Evolutionary conservation across 2,113 vertebrate genomes (phyloP).

Genomic region (Turdus rufiventris): DNA sequence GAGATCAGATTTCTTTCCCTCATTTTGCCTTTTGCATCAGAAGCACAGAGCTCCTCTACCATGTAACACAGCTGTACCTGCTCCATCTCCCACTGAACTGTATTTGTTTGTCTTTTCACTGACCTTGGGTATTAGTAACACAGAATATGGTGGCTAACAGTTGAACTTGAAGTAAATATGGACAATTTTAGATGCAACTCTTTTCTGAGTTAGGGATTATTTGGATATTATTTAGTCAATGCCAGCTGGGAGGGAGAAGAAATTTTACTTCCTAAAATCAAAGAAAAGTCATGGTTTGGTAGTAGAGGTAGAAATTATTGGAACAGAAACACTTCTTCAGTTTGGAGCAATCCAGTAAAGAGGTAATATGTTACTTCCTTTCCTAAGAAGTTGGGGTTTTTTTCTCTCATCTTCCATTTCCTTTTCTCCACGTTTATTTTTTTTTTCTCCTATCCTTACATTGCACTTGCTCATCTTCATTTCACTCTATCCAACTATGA

Average conservation of each 20-base stretch:
- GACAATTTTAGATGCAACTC: not conserved
- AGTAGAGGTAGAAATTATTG: not conserved
- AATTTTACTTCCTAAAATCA: not conserved
- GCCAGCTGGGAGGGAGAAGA: not conserved
- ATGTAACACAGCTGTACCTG: rapidly evolving
- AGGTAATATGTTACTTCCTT: not conserved
- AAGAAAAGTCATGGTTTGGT: not conserved
- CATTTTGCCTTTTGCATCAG: not conserved
- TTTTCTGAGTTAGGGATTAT: not conserved
- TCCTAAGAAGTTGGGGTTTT: not conserved
- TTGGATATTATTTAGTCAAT: not conserved
- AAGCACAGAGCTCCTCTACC: not conserved
- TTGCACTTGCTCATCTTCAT: not conserved
- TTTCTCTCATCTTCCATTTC: not conserved
- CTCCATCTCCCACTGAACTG: not conserved
- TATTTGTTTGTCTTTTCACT: not conserved
- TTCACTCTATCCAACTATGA: not conserved
- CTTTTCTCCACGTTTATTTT: not conserved
- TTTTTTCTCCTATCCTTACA: not conserved
- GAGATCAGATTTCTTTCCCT: not conserved
- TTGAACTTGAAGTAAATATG: not conserved
- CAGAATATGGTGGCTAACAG: not conserved
- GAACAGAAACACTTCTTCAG: not conserved
- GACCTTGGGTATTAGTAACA: not conserved
- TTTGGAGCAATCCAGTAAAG: not conserved